phyloP scores from a whole-genome alignment of 2,113 vertebrate species.

The Ursus arctos region DNA sequence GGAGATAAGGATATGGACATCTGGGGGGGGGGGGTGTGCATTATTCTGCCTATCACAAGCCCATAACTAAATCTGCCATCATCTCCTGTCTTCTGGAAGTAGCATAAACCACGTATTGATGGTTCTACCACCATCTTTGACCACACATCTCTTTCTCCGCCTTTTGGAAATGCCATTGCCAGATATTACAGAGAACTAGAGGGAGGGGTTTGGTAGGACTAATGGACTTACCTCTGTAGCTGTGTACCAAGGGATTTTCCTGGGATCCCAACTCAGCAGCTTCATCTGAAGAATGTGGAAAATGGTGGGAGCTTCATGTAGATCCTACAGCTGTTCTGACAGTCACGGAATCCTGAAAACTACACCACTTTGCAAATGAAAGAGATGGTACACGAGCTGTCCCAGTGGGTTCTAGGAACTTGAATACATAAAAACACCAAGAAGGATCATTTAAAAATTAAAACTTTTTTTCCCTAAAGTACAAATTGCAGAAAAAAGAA shows the following conservation, averaged over 20 bases:
- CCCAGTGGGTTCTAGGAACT: neutral
- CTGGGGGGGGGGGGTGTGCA: neutral
- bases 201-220: neutral
- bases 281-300: neutral
- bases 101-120: neutral
- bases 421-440: neutral
- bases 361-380: too few relatives aligned
- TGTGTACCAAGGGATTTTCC: neutral
- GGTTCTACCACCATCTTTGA: neutral
- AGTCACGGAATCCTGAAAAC: neutral
- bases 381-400: neutral
- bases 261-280: neutral
- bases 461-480: neutral
- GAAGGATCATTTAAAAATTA: neutral
- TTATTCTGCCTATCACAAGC: neutral
- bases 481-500: neutral
- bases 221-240: neutral
- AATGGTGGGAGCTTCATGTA: neutral
- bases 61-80: neutral
- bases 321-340: neutral
- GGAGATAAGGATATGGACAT: neutral
- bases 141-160: neutral
- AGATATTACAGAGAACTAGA: neutral
- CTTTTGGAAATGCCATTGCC: neutral
- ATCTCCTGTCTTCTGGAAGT: conserved; percentile 1